Base-by-base conservation (phyloP, 2,797 vertebrate species). In the Centroberyx gerrardi region DNA sequence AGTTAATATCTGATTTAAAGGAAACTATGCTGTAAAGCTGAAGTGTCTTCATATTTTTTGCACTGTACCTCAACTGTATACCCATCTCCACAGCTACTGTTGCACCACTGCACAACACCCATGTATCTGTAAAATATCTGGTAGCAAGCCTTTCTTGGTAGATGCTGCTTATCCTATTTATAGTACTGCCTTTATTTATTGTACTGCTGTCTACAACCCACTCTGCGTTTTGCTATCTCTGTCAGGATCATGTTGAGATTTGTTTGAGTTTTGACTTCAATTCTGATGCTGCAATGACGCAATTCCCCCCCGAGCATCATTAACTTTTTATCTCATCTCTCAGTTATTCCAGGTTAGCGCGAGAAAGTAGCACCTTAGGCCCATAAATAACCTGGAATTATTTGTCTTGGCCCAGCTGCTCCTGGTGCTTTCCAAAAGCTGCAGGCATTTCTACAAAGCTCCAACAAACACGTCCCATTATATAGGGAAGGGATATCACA, bases 141-240 rank as follows among this genome's bases (percentile, higher is more conserved):
- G 53, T 64, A 48, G 18, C 46, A 49, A 65, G 67, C 61, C 67
- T 48, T 40, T 40, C 38, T 40, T 40, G 38, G 42, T 44, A 55
- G 27, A 33, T 66, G 14, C 51, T 62, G 49, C 31, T 42, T 69
- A 29, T 29, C 74, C 49, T 75, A 75, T 72, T 75, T 62, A 67
- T 67, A 53, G 42, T 52, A 7, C 18, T 31, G 29, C 18, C 29
- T 69, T 15, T 54, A 6, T 33, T 53, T 59, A 62, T 63, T 65
- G 28, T 42, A 17, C 38, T 69, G 27, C 49, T 42, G 13, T 68
- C 44, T 54, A 15, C 56, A 56, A 17, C 49, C 36, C 2, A 62
- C 55, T 46, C 15, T 36, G 52, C 14, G 49, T 65, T 62, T 49
- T 65, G 5, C n/a, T 33, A 49, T 51, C 70, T 51, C 5, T 44